Conservation (phyloP, 2,797 vertebrate species). For the Clarias pachynema region DNA sequence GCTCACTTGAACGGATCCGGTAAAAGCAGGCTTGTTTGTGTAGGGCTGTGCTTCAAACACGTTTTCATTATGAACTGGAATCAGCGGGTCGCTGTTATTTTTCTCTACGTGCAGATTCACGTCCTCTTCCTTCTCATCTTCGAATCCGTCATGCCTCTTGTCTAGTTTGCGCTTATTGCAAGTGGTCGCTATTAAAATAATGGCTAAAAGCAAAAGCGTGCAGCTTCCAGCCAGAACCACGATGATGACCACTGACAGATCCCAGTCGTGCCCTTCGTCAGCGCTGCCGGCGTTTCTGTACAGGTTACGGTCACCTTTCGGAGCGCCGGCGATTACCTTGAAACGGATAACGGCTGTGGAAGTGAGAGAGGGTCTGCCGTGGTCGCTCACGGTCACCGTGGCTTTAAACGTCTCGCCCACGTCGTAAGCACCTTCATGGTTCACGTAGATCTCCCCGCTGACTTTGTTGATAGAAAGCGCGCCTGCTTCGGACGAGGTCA, state of each 20-base stretch:
- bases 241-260: slow-evolving; percentile 92
- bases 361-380: slow-evolving; percentile 84
- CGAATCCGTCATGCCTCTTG: slow-evolving; percentile 77
- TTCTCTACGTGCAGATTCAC: slow-evolving; percentile 79
- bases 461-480: slow-evolving; percentile 84
- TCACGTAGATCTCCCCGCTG: slow-evolving; percentile 88
- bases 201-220: slow-evolving; percentile 91
- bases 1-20: slow-evolving; percentile 76
- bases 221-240: slow-evolving; percentile 93
- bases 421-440: slow-evolving; percentile 80
- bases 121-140: slow-evolving; percentile 80
- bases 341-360: slow-evolving; percentile 85
- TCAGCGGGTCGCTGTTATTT: slow-evolving; percentile 77
- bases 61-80: slow-evolving; percentile 73
- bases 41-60: slow-evolving; percentile 86
- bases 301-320: slow-evolving; percentile 77
- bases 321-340: slow-evolving; percentile 80
- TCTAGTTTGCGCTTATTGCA: slow-evolving; percentile 88
- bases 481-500: slow-evolving; percentile 76
- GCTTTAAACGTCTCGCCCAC: slow-evolving; percentile 82
- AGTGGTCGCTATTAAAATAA: slow-evolving; percentile 94
- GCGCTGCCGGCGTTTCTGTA: slow-evolving; percentile 70
- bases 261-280: slow-evolving; percentile 80
- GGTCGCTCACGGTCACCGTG: slow-evolving; percentile 87
- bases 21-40: slow-evolving; percentile 82